These are phyloP conservation scores for Lampris incognitus DNA, from an alignment of 2,113 vertebrate species.

Conservation along the genomic window DNA sequence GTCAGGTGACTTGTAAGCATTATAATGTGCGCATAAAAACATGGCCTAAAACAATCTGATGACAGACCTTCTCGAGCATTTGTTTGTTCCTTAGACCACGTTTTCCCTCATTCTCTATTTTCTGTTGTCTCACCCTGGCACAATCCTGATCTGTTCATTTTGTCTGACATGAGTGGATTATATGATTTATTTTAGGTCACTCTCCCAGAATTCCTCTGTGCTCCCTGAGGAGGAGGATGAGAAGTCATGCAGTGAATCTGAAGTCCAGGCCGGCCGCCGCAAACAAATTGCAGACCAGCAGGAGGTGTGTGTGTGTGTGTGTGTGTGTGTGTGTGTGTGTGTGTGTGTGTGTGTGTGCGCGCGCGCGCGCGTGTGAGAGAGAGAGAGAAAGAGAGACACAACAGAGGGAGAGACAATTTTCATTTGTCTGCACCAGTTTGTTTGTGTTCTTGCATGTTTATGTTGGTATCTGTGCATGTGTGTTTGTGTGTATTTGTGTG, in stretches of 20 bases:
- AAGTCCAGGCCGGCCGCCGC: conserved; percentile 82
- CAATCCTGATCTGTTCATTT: not conserved
- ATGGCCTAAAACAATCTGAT: no score
- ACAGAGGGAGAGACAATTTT: no score
- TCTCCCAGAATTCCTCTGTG: conserved; percentile 95
- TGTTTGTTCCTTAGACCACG: no score
- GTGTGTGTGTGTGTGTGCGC: conserved; percentile 59
- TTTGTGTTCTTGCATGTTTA: not conserved
- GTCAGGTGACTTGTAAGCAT: no score
- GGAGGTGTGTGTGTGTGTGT: conserved; percentile 80
- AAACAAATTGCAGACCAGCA: conserved; percentile 79
- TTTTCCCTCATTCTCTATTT: not conserved
- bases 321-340: conserved; percentile 64
- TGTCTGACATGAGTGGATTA: not conserved
- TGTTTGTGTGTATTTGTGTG: not conserved
- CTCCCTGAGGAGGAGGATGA: conserved; percentile 92
- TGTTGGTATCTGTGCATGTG: not conserved
- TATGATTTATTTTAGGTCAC: conserved; percentile 80
- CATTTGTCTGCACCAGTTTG: not conserved
- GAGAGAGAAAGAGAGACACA: not conserved
- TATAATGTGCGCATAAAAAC: no score
- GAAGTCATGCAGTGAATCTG: conserved; percentile 90
- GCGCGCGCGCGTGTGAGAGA: conserved; percentile 34
- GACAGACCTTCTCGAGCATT: no score
- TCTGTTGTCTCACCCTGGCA: not conserved